These are phyloP conservation scores for Stenchaetothrips biformis DNA, from an alignment of 2,888 invertebrate genomes.

Conservation along the genomic window DNA sequence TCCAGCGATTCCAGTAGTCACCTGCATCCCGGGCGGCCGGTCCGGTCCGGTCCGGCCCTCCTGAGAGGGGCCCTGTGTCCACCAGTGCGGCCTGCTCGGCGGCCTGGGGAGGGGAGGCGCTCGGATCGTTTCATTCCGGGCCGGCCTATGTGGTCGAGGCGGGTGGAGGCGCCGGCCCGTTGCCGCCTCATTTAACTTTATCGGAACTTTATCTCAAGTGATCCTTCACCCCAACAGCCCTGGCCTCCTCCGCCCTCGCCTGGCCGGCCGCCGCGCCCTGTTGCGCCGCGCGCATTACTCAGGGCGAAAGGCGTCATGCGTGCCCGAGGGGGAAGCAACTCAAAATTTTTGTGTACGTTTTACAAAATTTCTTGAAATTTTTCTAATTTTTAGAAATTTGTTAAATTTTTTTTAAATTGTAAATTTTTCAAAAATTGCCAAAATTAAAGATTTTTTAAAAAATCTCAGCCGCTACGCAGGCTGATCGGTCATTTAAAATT, in stretches of 20 bases:
- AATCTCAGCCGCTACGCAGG: too few relatives aligned
- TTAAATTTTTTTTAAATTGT: too few relatives aligned
- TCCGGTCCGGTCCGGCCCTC: neutral
- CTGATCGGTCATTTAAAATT: too few relatives aligned
- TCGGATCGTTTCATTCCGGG: too few relatives aligned
- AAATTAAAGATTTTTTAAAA: too few relatives aligned
- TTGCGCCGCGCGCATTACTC: neutral
- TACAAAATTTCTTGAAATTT: too few relatives aligned
- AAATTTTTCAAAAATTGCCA: too few relatives aligned
- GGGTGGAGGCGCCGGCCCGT: neutral
- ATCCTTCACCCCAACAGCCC: slow-evolving; percentile 14
- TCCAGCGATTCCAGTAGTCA: too few relatives aligned
- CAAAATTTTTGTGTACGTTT: too few relatives aligned
- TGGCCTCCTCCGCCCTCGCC: neutral
- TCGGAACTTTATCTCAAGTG: slow-evolving; percentile 24
- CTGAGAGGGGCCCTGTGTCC: neutral
- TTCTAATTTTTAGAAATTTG: too few relatives aligned
- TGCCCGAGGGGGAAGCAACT: too few relatives aligned
- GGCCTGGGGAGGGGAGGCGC: neutral
- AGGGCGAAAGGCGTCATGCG: neutral
- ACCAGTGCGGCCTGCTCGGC: neutral
- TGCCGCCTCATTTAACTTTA: slow-evolving; percentile 24
- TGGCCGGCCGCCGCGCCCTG: neutral
- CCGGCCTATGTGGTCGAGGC: neutral
- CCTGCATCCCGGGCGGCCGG: neutral